Base-by-base conservation (phyloP, 2,888 invertebrate genomes). In the Spodoptera exigua region DNA sequence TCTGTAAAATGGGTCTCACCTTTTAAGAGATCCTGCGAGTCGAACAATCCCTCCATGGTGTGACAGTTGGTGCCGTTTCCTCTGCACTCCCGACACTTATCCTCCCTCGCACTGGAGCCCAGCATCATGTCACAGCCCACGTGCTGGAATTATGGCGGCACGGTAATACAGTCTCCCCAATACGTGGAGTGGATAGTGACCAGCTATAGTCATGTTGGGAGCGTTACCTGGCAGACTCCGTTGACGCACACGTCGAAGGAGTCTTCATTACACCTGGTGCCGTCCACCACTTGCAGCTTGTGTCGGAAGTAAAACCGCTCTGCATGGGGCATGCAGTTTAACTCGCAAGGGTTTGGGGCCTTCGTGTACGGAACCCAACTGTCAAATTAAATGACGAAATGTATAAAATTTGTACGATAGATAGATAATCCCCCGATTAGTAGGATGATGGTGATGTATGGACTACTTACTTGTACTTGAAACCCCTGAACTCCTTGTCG, bases 81-180 rank as follows among this genome's bases (percentile, higher is more conserved):
- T n/a, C 97, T 97, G 85, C 99, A 99, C 79, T 96, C 96, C 39
- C 98, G 95, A 85, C 99, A 99, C 78, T 97, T 97, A 90, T 99
- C 99, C 90, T 98, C 98, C 75, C 95, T 95, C 10, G 97, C 96
- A 54, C 95, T 93, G 4, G 99, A 99, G 11, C 99, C 99, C 80
- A 99, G 93, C 96, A 98, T 97, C 95, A 97, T 97, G 90, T 99
- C 99, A 88, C 99, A 99, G 57, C 99, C 99, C 40, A 99, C 98
- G 9, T 97, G 96, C 97, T 98, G 16, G 4, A 13, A 46, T 17
- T 2, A 45, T 45, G 2, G 0, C 27, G 5, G 7, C 12, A 1
- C 39, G n/a, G 9, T 7, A 27, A 18, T 27, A 35, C 1, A 35
- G 11, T 10, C 0, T 36, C 5, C 32, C 32, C 21, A 18, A 10